Percentiles rank a stretch among this genome's conserved stretches.
These are phyloP conservation scores for Notechis scutatus DNA, from an alignment of 2,113 vertebrate species.

Conservation along the genomic window DNA sequence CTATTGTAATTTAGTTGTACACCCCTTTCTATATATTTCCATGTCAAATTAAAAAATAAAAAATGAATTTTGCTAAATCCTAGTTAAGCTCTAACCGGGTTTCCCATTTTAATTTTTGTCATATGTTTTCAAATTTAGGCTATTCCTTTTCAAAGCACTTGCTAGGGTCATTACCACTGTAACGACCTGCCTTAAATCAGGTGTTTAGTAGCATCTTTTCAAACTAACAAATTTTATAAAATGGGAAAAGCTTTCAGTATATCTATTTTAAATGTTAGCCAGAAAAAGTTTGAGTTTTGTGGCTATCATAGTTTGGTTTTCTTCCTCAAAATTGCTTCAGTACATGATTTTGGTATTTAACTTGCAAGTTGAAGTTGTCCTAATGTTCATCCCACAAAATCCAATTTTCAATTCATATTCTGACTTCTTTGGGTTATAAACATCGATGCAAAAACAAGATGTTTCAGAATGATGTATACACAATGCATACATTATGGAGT, in stretches of 20 bases:
- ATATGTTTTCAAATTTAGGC: background rate
- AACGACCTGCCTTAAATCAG: background rate
- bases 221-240: background rate
- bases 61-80: background rate
- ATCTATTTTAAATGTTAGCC: background rate
- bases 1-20: background rate
- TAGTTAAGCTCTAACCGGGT: background rate
- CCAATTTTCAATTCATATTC: background rate
- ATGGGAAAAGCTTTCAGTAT: background rate
- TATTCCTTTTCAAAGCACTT: background rate
- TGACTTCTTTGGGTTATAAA: background rate
- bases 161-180: background rate
- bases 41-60: background rate
- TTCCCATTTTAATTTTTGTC: background rate
- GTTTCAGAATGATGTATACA: background rate
- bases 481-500: background rate
- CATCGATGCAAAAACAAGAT: background rate
- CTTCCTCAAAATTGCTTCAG: background rate
- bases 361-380: background rate
- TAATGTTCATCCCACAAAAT: background rate
- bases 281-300: background rate
- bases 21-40: background rate
- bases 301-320: background rate
- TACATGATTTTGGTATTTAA: background rate
- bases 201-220: background rate